Evolutionary conservation across 2,888 invertebrate genomes (phyloP).

Genomic region (Chironomus riparius): DNA sequence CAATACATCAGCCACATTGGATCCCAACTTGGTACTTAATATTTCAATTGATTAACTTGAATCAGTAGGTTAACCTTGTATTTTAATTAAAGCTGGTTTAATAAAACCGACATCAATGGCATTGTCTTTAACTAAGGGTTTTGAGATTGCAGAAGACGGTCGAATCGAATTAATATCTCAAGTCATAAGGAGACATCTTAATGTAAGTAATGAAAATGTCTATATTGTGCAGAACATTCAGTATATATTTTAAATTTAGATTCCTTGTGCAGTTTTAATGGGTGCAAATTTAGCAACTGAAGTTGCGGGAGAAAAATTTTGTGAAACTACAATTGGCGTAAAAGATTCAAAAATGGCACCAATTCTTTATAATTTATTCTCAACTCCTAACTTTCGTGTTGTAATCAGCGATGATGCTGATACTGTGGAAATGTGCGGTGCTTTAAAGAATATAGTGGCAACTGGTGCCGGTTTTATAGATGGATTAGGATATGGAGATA

Average conservation of each 20-base stretch:
- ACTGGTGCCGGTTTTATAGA: slow-evolving; percentile 97
- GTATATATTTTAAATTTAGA: slow-evolving; percentile 37
- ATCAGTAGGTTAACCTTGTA: too few species aligned
- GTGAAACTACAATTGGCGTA: slow-evolving; percentile 96
- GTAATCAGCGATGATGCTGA: slow-evolving; percentile 93
- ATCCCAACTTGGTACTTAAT: slow-evolving; percentile 50
- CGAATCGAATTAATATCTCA: slow-evolving; percentile 94
- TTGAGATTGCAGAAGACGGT: slow-evolving; percentile 81
- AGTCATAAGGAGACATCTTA: slow-evolving; percentile 76
- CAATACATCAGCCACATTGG: slow-evolving; percentile 89
- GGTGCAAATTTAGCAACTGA: slow-evolving; percentile 97
- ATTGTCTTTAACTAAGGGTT: slow-evolving; percentile 94
- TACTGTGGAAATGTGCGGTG: slow-evolving; percentile 97
- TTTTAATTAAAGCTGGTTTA: slow-evolving; percentile 49
- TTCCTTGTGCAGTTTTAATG: slow-evolving; percentile 94
- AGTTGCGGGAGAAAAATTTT: slow-evolving; percentile 95
- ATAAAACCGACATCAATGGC: slow-evolving; percentile 86
- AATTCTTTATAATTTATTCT: slow-evolving; percentile 79
- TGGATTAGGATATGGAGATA: slow-evolving; percentile 89
- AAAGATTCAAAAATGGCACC: slow-evolving; percentile 68
- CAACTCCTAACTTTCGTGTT: slow-evolving; percentile 91
- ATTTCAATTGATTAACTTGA: too few species aligned
- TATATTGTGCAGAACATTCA: background rate
- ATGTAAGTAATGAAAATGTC: slow-evolving; percentile 35
- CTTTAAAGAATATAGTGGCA: slow-evolving; percentile 98